Evolutionary conservation across 2,888 invertebrate species (phyloP), one percentile per base, ranked within the genome.

Genomic region (Hypena proboscidalis): DNA sequence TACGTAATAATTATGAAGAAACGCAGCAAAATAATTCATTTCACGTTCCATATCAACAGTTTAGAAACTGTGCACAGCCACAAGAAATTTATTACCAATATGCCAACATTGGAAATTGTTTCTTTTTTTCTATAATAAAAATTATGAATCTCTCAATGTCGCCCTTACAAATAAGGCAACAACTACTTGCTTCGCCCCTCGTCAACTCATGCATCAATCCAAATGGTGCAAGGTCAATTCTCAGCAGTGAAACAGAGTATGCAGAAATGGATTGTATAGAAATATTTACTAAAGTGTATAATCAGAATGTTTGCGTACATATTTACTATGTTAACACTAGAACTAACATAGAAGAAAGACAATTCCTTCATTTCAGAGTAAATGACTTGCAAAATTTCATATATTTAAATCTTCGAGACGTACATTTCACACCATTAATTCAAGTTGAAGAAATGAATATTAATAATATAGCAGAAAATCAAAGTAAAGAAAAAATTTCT

Each of bases 11-110:
- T 41, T 36, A 40, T 21, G 20, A 8, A 36, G 14, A 21, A 27
- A 20, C 13, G 11, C 20, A 36, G 13, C 42, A 38, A 25, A 38
- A 36, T 42, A 42, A 44, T 38, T 42, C 31, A 39, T 39, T 38
- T 46, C 36, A 29, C 27, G 36, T 38, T 42, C 29, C 36, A 41
- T 41, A 47, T 45, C 22, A 38, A 33, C 33, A 44, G 35, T 39
- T 15, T 29, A 29, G 8, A n/a, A 17, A 29, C n/a, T 29, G 25
- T 34, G 23, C 34, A 15, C 23, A 34, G 34, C 34, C 23, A 13
- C 14, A 23, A 26, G 20, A n/a, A 9, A 25, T 32, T 9, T 40
- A 20, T 30, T 23, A 42, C 6, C 29, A 30, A 10, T 29, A 37
- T 37, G 13, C 32, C 14, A 8, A 37, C 26, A 9, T 22, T 37